These are phyloP conservation scores for Dascillus cervinus DNA, from an alignment of 2,888 invertebrate genomes.

Conservation along the genomic window DNA sequence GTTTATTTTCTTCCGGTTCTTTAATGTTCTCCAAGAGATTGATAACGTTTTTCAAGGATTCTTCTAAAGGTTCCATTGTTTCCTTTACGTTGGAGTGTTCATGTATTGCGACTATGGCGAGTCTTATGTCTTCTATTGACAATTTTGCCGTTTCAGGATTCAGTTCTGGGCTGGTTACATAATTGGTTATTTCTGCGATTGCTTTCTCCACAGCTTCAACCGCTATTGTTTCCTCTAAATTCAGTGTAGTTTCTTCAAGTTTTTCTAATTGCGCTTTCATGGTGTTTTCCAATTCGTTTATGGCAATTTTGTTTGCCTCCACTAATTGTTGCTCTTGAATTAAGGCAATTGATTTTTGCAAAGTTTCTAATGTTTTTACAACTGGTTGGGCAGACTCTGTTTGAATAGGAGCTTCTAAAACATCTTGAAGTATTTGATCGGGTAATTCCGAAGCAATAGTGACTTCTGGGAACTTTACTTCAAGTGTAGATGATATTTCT, in stretches of 20 bases:
- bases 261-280: constrained; percentile 9
- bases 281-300: constrained; percentile 30
- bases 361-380: constrained; percentile 23
- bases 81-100: constrained; percentile 31
- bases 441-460: too few relatives aligned
- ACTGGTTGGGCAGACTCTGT: too few relatives aligned
- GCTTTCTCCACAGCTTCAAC: constrained; percentile 28
- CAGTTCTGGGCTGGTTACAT: constrained; percentile 9
- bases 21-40: constrained; percentile 36
- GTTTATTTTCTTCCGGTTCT: background rate
- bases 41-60: constrained; percentile 37
- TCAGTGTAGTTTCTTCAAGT: constrained; percentile 16
- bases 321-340: constrained; percentile 27
- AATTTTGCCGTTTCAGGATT: constrained; percentile 27
- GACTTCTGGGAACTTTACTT: too few relatives aligned
- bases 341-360: constrained; percentile 26
- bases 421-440: too few relatives aligned
- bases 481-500: too few relatives aligned
- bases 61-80: constrained; percentile 34
- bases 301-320: constrained; percentile 26
- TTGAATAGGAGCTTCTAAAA: too few relatives aligned
- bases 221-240: constrained; percentile 29
- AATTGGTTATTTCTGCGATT: constrained; percentile 27
- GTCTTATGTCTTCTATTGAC: constrained; percentile 32
- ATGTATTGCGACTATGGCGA: constrained; percentile 32